These are phyloP conservation scores for Andrena camellia DNA, from an alignment of 2,888 invertebrate species.

Conservation along the genomic window DNA sequence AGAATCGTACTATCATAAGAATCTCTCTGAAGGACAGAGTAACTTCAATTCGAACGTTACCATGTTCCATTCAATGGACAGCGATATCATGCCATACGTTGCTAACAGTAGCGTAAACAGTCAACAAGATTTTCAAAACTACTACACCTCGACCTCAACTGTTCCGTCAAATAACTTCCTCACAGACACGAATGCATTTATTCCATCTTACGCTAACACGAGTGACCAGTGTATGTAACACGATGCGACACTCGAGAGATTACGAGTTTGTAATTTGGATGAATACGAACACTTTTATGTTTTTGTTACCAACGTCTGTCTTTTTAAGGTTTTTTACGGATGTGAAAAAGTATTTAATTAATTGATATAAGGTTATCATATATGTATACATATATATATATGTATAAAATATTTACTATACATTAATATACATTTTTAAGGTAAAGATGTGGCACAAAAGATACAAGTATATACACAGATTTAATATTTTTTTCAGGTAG, in stretches of 20 bases:
- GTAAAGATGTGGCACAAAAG: conserved; percentile 26
- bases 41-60: conserved; percentile 5
- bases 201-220: not conserved
- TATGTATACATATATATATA: conserved; percentile 11
- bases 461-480: conserved; percentile 40
- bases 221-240: conserved; percentile 19
- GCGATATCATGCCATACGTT: not conserved
- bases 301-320: conserved; percentile 16
- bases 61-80: not conserved
- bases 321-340: conserved; percentile 3
- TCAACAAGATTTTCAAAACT: not conserved
- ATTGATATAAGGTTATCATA: conserved; percentile 11
- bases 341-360: not conserved
- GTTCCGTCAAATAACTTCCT: not conserved
- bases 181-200: not conserved
- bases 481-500: conserved; percentile 2
- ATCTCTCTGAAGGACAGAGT: not conserved
- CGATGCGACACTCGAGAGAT: not conserved
- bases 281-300: not conserved
- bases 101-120: not conserved
- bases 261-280: not conserved
- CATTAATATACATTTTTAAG: conserved; percentile 43
- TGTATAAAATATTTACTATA: conserved; percentile 45
- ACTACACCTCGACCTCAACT: not conserved
- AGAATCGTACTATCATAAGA: not conserved